phyloP scores from a whole-genome alignment of 2,888 invertebrate species.

The Rhopalosiphum nymphaeae region DNA sequence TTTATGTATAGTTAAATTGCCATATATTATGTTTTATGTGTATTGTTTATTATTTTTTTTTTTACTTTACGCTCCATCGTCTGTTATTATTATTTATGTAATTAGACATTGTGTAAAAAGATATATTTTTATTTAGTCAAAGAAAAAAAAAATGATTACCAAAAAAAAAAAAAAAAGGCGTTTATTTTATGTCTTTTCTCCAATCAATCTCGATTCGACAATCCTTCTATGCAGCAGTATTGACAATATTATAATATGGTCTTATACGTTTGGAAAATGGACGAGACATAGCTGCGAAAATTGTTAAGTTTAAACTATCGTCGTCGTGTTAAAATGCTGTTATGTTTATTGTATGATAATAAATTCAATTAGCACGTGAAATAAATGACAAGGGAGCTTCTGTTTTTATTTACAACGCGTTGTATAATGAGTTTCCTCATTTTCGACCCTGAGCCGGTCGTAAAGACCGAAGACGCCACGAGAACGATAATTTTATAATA shows the following conservation, averaged over 20 bases:
- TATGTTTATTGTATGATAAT: not conserved
- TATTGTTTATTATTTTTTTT: constrained; percentile 44
- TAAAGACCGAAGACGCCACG: not conserved
- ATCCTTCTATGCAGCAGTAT: not conserved
- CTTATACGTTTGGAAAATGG: not conserved
- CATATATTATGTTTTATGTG: constrained; percentile 32
- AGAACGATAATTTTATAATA: not conserved
- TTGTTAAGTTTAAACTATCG: not conserved
- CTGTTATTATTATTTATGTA: constrained; percentile 1
- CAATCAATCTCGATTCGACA: not conserved
- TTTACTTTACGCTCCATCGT: constrained; percentile 6
- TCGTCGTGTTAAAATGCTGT: not conserved
- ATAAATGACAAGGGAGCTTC: not conserved
- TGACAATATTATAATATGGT: not conserved
- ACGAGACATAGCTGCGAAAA: not conserved
- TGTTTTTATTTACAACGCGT: not conserved
- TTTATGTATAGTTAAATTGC: constrained; percentile 53
- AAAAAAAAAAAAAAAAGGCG: not conserved
- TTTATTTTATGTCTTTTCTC: constrained; percentile 6
- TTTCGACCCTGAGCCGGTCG: not conserved
- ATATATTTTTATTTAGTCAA: constrained; percentile 17
- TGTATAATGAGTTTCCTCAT: not conserved
- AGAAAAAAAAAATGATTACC: constrained; percentile 20
- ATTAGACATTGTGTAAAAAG: not conserved
- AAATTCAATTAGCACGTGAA: not conserved